These are phyloP conservation scores for Pogonocichla stellata DNA, from an alignment of 2,113 vertebrate species.

Conservation along the genomic window DNA sequence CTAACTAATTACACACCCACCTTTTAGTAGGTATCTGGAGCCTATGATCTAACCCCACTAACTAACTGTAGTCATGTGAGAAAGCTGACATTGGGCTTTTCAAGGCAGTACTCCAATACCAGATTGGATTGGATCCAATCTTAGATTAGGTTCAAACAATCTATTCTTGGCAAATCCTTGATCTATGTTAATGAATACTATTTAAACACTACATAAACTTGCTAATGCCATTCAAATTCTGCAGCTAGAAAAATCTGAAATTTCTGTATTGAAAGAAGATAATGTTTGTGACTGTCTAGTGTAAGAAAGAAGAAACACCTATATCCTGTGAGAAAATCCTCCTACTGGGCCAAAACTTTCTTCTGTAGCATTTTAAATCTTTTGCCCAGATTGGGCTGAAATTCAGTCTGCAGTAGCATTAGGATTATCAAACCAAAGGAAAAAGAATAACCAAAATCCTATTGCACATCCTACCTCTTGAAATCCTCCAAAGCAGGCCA, in stretches of 20 bases:
- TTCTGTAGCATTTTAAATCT: neutral
- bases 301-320: neutral
- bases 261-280: neutral
- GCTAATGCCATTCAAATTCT: neutral
- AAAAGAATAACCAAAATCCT: neutral
- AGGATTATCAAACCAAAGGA: neutral
- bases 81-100: neutral
- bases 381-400: neutral
- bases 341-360: neutral
- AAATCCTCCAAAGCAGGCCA: neutral
- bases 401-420: neutral
- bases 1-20: accelerated
- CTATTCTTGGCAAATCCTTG: neutral
- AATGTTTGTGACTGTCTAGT: neutral
- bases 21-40: neutral
- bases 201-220: neutral
- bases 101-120: neutral
- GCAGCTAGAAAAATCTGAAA: neutral
- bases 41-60: neutral
- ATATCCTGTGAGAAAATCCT: neutral
- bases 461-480: neutral
- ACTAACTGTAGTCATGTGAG: neutral
- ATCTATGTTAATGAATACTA: neutral
- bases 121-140: neutral
- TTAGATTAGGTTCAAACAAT: neutral